These are phyloP conservation scores for Scytalopus superciliaris DNA, from an alignment of 2,113 vertebrate species.

Conservation along the genomic window DNA sequence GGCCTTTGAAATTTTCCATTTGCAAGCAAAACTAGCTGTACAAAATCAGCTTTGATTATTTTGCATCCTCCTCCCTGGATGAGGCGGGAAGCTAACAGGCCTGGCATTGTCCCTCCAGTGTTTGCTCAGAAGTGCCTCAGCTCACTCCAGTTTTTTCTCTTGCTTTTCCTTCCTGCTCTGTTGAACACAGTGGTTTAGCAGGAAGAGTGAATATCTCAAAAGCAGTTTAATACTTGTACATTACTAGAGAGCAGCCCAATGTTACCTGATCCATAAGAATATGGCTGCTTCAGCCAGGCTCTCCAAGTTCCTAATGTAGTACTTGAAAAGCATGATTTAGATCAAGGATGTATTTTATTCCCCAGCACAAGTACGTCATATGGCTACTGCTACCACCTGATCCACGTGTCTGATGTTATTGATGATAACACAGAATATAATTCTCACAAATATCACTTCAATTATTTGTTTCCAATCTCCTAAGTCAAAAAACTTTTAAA, in stretches of 20 bases:
- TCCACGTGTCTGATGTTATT: not conserved
- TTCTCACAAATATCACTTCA: not conserved
- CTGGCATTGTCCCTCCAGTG: not conserved
- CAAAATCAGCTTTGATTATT: constrained; percentile 42
- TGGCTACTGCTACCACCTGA: not conserved
- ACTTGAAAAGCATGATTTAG: not conserved
- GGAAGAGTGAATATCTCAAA: not conserved
- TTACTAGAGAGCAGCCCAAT: not conserved
- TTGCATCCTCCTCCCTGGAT: not conserved
- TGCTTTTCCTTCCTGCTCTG: not conserved
- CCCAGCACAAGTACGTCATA: not conserved
- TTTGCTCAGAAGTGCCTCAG: not conserved
- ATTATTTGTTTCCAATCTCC: not conserved
- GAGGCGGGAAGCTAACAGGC: not conserved
- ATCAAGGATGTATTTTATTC: not conserved
- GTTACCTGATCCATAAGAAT: not conserved
- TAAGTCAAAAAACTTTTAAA: not conserved
- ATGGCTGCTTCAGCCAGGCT: not conserved
- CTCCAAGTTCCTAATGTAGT: not conserved
- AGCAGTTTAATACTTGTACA: not conserved
- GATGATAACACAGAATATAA: not conserved
- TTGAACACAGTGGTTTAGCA: not conserved
- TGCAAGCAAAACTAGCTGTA: not conserved
- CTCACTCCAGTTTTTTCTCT: not conserved
- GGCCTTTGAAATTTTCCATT: constrained; percentile 21